phyloP scores from a whole-genome alignment of 2,888 invertebrate species.

The Linyphia triangularis region DNA sequence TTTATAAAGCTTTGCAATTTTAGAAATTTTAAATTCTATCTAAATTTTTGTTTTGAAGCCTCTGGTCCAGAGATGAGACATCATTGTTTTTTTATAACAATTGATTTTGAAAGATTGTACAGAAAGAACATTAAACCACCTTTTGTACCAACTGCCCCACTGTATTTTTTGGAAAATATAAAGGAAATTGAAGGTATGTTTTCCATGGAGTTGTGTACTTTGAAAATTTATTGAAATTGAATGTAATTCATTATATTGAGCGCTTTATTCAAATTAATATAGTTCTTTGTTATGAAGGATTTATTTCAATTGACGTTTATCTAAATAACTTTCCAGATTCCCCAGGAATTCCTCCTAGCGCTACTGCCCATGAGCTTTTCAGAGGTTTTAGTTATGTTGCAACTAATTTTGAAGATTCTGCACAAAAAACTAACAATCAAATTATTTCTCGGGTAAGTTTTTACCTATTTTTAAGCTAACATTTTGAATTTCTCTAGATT shows the following conservation, averaged over 20 bases:
- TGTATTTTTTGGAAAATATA: background rate
- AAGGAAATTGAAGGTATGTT: constrained; percentile 29
- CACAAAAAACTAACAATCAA: background rate
- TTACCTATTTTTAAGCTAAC: background rate
- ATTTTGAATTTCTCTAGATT: background rate
- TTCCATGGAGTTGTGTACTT: background rate
- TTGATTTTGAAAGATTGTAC: constrained; percentile 93
- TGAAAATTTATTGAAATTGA: background rate
- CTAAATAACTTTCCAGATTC: constrained; percentile 85
- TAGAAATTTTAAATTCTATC: background rate
- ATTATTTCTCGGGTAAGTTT: constrained; percentile 11
- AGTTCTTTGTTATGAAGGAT: background rate
- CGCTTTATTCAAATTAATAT: background rate
- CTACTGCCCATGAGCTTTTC: constrained; percentile 98
- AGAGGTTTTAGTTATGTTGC: constrained; percentile 99
- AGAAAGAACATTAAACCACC: constrained; percentile 94
- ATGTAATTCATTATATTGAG: background rate
- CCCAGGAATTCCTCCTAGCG: constrained; percentile 97
- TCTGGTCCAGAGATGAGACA: constrained; percentile 85
- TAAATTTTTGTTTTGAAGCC: constrained; percentile 77
- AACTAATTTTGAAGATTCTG: constrained; percentile 79
- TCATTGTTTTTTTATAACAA: constrained; percentile 95
- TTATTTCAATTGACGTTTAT: background rate
- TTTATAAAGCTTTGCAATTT: background rate
- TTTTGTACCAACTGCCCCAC: constrained; percentile 87